A percentile compares a stretch with the other conserved stretches of the same genome.
Conservation (phyloP, 2,797 vertebrate genomes). For the Pseudochirops corinnae region DNA sequence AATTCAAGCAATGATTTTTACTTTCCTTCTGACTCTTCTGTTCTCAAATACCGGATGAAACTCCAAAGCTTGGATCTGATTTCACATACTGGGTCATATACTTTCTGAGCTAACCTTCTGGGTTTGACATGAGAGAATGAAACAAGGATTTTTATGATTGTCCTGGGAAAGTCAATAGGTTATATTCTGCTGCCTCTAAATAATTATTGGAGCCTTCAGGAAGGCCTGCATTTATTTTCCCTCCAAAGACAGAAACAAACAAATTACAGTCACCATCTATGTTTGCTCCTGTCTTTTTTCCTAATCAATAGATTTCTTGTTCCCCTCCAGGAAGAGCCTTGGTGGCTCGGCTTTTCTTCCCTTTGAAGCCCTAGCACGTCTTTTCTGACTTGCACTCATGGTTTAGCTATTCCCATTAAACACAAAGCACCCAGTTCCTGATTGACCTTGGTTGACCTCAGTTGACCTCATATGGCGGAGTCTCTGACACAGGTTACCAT, state of each 20-base stretch:
- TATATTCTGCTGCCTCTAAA: not conserved
- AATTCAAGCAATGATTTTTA: not conserved
- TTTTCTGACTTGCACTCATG: constrained; percentile 4
- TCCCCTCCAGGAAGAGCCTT: not conserved
- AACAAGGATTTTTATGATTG: not conserved
- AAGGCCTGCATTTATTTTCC: not conserved
- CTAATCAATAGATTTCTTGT: constrained; percentile 6
- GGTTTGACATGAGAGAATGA: not conserved
- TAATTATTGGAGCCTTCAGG: not conserved
- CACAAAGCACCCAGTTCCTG: not conserved
- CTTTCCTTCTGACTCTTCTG: not conserved
- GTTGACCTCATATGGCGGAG: not conserved
- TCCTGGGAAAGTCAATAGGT: not conserved
- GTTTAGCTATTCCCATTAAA: not conserved
- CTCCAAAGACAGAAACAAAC: not conserved
- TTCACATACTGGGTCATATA: constrained; percentile 5
- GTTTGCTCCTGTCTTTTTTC: not conserved
- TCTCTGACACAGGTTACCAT: constrained; percentile 10
- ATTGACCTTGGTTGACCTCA: not conserved
- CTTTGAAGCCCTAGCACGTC: not conserved
- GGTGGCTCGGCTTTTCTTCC: not conserved
- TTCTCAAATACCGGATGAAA: not conserved
- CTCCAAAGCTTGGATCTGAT: not conserved
- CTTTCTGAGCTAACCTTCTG: not conserved
- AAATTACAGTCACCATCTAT: not conserved